These are phyloP conservation scores for Manis javanica DNA, from an alignment of 2,797 vertebrate species.

Conservation along the genomic window DNA sequence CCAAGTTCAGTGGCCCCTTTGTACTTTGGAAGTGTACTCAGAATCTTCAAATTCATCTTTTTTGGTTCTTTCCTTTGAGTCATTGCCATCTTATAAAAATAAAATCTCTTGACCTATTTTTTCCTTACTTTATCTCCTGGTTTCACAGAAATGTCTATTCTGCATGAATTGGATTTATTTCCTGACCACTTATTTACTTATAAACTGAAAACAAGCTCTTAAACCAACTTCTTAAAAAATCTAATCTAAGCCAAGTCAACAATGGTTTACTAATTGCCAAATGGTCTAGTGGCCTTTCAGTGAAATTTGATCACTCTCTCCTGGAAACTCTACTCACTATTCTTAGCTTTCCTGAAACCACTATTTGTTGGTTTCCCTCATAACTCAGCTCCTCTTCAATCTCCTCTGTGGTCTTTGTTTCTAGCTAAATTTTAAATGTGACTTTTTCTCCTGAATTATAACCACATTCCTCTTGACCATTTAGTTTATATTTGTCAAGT, in stretches of 20 bases:
- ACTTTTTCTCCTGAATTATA: neutral
- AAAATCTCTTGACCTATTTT: neutral
- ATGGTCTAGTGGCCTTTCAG: neutral
- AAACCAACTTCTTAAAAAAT: neutral
- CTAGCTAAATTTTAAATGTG: neutral
- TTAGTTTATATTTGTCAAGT: neutral
- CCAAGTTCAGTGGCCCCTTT: neutral
- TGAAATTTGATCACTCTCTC: neutral
- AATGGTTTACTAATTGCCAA: neutral
- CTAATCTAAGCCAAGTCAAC: neutral
- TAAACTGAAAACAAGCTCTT: neutral
- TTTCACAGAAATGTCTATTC: neutral
- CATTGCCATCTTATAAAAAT: neutral
- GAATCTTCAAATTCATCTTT: neutral
- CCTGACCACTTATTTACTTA: neutral
- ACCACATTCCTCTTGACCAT: neutral
- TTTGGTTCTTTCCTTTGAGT: neutral
- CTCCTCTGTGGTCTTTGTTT: constrained; percentile 41
- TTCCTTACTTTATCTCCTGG: neutral
- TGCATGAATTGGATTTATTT: neutral
- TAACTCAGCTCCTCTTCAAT: neutral
- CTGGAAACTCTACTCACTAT: neutral
- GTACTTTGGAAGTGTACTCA: neutral
- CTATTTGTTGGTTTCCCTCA: neutral
- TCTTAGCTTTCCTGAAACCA: neutral